Percentiles rank a stretch among this genome's conserved stretches.
These are phyloP conservation scores for Corythornis cristatus DNA, from an alignment of 2,113 vertebrate genomes.

Conservation along the genomic window DNA sequence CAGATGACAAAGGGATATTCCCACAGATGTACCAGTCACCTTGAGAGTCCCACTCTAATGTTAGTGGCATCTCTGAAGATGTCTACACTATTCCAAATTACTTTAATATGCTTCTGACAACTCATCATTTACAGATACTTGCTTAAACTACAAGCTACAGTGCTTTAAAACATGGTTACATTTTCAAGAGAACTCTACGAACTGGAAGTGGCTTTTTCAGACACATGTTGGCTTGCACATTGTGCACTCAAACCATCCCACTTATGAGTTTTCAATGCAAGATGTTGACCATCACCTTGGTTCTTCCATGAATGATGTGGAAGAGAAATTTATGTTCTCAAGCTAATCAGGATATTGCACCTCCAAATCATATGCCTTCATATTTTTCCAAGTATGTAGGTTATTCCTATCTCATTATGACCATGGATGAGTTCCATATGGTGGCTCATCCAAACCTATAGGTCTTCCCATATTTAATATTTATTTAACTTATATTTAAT, in stretches of 20 bases:
- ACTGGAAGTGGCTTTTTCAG: background rate
- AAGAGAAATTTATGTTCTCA: background rate
- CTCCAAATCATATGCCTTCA: background rate
- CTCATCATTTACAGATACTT: background rate
- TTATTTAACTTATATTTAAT: background rate
- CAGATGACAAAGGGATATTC: background rate
- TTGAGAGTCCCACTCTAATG: rapidly evolving
- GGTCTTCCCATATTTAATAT: background rate
- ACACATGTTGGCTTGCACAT: rapidly evolving
- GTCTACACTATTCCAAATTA: background rate
- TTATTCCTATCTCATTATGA: background rate
- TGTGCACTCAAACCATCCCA: background rate
- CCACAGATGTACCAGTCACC: no score
- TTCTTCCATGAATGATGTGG: background rate
- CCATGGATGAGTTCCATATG: background rate
- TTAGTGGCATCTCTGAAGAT: background rate
- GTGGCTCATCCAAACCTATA: background rate
- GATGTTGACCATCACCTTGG: background rate
- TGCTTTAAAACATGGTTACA: background rate
- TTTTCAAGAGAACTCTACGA: background rate
- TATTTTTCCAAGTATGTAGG: background rate
- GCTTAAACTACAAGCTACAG: background rate
- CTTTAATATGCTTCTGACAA: background rate
- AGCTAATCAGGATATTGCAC: rapidly evolving
- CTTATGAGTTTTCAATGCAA: background rate